Evolutionary conservation across 2,797 vertebrate species (phyloP), one percentile per base, ranked within the genome.

Genomic region (Gallirallus australis): DNA sequence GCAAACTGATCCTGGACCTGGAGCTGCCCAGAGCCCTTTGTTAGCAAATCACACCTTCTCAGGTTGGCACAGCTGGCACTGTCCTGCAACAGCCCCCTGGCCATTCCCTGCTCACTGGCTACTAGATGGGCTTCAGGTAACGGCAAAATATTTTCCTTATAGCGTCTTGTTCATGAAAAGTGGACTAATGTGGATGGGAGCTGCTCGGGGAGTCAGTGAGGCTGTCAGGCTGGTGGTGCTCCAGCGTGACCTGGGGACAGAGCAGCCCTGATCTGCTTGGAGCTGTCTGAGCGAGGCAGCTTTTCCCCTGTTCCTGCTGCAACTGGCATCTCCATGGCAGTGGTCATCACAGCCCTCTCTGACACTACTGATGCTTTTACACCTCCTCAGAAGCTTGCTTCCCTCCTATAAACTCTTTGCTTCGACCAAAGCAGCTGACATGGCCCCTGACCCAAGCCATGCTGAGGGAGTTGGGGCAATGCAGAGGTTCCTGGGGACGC

Each of bases 1-100:
- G 13, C 0, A 0, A 25, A 45, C 60, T 5, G 2, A 5, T 25
- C 33, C 80, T 15, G 0, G 18, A 15, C 12, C 5, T 1, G 4
- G 59, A 37, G 53, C 40, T 77, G 69, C 70, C 33, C n/a, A 33
- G 11, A 42, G 48, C 35, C 48, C 52, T 28, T 79, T 1, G 0
- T 4, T 3, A 48, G 68, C 28, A 30, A 21, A 31, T 1, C 15
- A 1, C 15, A 11, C 16, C 50, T 25, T 11, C 35, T 2, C 2
- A 54, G 17, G 40, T 15, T 0, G 3, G 20, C 12, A 5, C 48
- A 53, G 31, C 42, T 16, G 39, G 40, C 20, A 3, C 31, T 12
- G 16, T 21, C 28, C 88, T 24, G 76, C 2, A 0, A 39, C 86
- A 27, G 47, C 37, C 7, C 11, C 48, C 71, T 4, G 31, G 11